Evolutionary conservation across 2,113 vertebrate species (phyloP), one percentile per base, ranked within the genome.

Genomic region (Sphaerodactylus townsendi): DNA sequence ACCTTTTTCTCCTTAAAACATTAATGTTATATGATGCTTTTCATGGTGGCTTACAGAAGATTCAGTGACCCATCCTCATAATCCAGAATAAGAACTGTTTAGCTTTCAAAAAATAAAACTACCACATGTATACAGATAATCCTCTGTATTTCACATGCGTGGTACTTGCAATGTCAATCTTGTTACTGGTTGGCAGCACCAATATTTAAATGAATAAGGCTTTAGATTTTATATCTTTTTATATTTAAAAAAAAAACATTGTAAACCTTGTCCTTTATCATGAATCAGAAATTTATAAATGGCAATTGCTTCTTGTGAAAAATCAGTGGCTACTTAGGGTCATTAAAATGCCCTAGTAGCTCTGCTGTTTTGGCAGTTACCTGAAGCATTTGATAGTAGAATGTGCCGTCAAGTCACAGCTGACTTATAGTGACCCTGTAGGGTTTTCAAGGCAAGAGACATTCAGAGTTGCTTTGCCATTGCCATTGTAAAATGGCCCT

Each of bases 1-100:
- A 41, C 3, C 72, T 77, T 1, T 72, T 86, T 64, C n/a, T n/a
- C n/a, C n/a, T 86, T 79, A 39, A 73, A 83, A 77, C 73, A 77
- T 84, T 75, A 78, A n/a, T 71, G 4, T 30, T 79, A 33, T 46
- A 21, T 25, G 25, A 50, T 35, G 44, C n/a, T 69, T 44, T 68
- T 68, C 77, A 48, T 5, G 35, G 11, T 30, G 68, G 17, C 56
- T 78, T 74, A 3, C 23, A 2, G 14, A 21, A 17, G 15, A 64
- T 65, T 79, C 39, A n/a, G 50, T 15, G 33, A 53, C 41, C 69
- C 37, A 41, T 17, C 44, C 25, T 19, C 70, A 72, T n/a, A 37
- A 7, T 37, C 69, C 37, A 41, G 39, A 1, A 25, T 73, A 25
- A 73, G 1, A 30, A 28, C 70, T 30, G 28, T 41, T 73, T 73